Conservation (phyloP, 2,113 vertebrate species). For the Otis tarda region DNA sequence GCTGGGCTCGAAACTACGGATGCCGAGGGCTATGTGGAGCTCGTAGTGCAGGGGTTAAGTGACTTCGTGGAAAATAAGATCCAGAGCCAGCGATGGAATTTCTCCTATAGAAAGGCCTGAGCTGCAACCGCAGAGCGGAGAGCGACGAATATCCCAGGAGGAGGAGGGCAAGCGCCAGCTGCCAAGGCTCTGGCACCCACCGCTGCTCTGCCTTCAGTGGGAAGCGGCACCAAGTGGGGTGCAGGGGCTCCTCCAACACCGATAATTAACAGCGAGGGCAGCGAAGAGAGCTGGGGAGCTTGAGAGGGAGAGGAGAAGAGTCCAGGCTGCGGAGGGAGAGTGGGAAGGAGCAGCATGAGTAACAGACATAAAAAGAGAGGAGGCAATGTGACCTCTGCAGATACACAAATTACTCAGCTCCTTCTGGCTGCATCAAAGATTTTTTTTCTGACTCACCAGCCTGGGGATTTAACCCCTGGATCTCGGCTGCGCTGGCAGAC, state of each 20-base stretch:
- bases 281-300: background rate
- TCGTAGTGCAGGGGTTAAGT: rapidly evolving
- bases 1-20: rapidly evolving
- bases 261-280: background rate
- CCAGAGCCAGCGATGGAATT: background rate
- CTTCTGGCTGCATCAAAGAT: slow-evolving; percentile 28
- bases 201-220: rapidly evolving
- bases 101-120: background rate
- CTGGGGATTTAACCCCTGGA: slow-evolving; percentile 5
- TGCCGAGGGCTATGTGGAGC: background rate
- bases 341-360: slow-evolving; percentile 9
- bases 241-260: background rate
- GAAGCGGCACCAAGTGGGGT: background rate
- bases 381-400: slow-evolving; percentile 47
- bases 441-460: slow-evolving; percentile 34
- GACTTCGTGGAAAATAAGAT: background rate
- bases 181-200: background rate
- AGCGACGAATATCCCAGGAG: background rate
- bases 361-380: background rate
- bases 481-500: background rate
- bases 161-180: rapidly evolving
- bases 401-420: slow-evolving; percentile 1
- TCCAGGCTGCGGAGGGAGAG: background rate
- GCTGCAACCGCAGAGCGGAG: background rate
- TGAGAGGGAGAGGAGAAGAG: background rate